Evolutionary conservation across 2,797 vertebrate species (phyloP), one percentile per base, ranked within the genome.

Genomic region (Phalanger gymnotis): DNA sequence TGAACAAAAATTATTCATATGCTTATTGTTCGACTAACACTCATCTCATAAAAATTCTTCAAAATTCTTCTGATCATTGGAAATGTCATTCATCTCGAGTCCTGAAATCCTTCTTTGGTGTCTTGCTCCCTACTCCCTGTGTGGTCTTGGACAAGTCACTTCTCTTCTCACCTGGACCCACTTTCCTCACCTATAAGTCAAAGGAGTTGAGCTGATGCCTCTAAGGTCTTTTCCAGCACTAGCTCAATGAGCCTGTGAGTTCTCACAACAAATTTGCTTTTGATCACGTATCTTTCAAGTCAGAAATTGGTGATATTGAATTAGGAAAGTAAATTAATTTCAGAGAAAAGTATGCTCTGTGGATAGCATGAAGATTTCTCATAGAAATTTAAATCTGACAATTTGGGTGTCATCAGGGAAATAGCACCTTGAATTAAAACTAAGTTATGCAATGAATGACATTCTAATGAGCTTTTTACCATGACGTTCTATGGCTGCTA

Each of bases 311-410:
- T 51, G 30, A 94, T 1, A 14, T 28, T 91, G 13, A 57, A 91
- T 91, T 56, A 94, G 30, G 13, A 14, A 54, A 5, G 73, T 54
- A 90, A 96, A 95, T 91, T 87, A 91, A 96, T 47, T 94, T 92
- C 54, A 94, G 53, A 96, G 96, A 61, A 96, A 96, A 96, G n/a
- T 93, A 94, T 61, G n/a, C 90, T 93, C 92, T 1, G 92, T 14
- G 95, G 54, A 92, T 14, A 95, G 28, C 19, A 91, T 25, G 27
- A n/a, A 90, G 91, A 53, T 89, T 91, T 95, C 34, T 92, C 54
- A 94, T 92, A 91, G 54, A 97, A 91, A 57, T 90, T 57, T 94
- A 93, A 96, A 90, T 91, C 73, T 10, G 66, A 94, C 2, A 94
- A 58, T 51, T 66, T 61, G 58, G 58, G 58, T 11, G 58, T 34